Conservation (phyloP, 2,113 vertebrate species). For the Cricetomys ansorgei region DNA sequence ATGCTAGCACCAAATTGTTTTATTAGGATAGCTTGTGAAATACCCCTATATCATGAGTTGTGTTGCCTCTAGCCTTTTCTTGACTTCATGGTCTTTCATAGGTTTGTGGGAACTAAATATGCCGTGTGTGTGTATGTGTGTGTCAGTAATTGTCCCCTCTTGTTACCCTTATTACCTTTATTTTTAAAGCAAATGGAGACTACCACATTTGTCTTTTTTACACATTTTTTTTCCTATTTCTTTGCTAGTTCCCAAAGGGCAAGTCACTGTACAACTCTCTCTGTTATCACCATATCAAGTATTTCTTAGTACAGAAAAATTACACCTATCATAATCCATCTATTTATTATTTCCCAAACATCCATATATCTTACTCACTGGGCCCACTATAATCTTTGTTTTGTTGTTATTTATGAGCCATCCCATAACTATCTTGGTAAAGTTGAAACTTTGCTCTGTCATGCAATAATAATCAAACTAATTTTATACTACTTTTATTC, state of each 20-base stretch:
- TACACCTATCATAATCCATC: too few relatives aligned
- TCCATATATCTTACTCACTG: not conserved
- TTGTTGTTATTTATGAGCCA: not conserved
- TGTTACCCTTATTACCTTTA: too few relatives aligned
- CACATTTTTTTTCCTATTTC: too few relatives aligned
- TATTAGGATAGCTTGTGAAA: not conserved
- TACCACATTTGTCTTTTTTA: too few relatives aligned
- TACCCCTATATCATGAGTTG: not conserved
- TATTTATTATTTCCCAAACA: too few relatives aligned
- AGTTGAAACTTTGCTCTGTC: not conserved
- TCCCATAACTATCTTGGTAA: not conserved
- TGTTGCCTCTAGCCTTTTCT: not conserved
- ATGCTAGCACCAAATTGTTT: not conserved
- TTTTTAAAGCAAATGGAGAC: too few relatives aligned
- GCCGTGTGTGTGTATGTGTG: not conserved
- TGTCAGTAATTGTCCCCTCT: too few relatives aligned
- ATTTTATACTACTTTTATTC: too few relatives aligned
- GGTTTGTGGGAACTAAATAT: not conserved
- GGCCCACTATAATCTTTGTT: not conserved
- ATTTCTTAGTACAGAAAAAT: not conserved
- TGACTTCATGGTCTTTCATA: not conserved
- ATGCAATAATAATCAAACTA: not conserved
- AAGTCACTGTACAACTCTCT: too few relatives aligned
- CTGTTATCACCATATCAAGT: not conserved
- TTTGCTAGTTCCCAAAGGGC: too few relatives aligned